Percentiles rank a stretch among this genome's conserved stretches.
Conservation (phyloP, 1,140 invertebrate species). For the Dysdera silvatica region DNA sequence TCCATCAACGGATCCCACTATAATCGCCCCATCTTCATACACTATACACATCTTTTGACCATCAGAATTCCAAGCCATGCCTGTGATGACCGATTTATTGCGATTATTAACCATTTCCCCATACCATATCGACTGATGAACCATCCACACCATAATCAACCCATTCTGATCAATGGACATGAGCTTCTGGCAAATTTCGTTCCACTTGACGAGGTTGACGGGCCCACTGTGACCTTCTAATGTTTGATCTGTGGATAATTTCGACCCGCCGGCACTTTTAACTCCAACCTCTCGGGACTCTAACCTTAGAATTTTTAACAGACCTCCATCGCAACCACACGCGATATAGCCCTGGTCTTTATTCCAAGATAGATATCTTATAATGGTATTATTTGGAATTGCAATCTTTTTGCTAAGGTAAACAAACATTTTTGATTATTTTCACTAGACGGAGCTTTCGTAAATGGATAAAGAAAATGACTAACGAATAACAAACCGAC, state of each 20-base stretch:
- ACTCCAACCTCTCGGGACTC: slow-evolving; percentile 66
- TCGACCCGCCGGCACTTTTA: slow-evolving; percentile 55
- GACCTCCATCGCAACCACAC: slow-evolving; percentile 88
- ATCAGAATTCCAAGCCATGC: slow-evolving; percentile 93
- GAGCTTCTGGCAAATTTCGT: slow-evolving; percentile 89
- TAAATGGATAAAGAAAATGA: too few species aligned
- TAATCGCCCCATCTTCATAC: slow-evolving; percentile 93
- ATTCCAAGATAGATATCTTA: slow-evolving; percentile 91
- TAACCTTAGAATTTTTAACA: slow-evolving; percentile 91
- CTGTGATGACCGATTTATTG: slow-evolving; percentile 89
- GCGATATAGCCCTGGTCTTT: slow-evolving; percentile 85
- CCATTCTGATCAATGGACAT: slow-evolving; percentile 95
- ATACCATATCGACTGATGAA: slow-evolving; percentile 93
- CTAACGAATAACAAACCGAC: too few species aligned
- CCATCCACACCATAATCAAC: slow-evolving; percentile 97
- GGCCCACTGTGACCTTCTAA: slow-evolving; percentile 78
- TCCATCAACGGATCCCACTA: slow-evolving; percentile 92
- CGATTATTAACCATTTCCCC: slow-evolving; percentile 99
- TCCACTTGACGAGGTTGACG: slow-evolving; percentile 83
- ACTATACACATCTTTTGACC: slow-evolving; percentile 97
- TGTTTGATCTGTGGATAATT: slow-evolving; percentile 93
- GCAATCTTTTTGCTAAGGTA: too few species aligned
- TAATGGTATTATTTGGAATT: slow-evolving; percentile 85
- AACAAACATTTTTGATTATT: too few species aligned
- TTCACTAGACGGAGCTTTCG: too few species aligned